Evolutionary conservation across 2,113 vertebrate genomes (phyloP), one percentile per base, ranked within the genome.

Genomic region (Bujurquina vittata): DNA sequence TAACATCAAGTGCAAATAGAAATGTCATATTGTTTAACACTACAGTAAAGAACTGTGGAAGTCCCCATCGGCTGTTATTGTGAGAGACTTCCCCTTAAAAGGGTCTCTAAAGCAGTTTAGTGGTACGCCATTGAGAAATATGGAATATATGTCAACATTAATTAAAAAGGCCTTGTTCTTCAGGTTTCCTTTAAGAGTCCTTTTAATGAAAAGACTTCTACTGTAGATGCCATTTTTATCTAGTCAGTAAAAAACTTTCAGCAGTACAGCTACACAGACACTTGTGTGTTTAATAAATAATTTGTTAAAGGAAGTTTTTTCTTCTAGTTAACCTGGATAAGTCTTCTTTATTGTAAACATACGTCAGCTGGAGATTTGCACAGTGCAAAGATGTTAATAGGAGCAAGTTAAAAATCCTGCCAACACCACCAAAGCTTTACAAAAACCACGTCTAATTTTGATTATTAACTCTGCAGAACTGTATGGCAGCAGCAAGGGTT

Each of bases 1-100:
- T 77, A 79, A 83, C 77, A 79, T 78, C 9, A 5, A 82, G 88
- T 61, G 78, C 84, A 89, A 88, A 81, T 62, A 80, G 77, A 91
- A 88, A 85, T 81, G 63, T 87, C 62, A 69, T 26, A 57, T 72
- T 54, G 75, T 79, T 79, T 37, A 67, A 72, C 67, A 37, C 61
- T 33, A 63, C 77, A 60, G 63, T 52, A 46, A 52, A 37, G 74
- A 35, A 59, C 18, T 4, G 46, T 31, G 60, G 7, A 20, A 77
- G 78, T 72, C 58, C 73, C 75, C 40, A 12, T 72, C 7, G 33
- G 84, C 82, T 59, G 83, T 15, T 69, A 76, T 11, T 8, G 75
- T 7, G 29, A 62, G 52, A 81, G 26, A 81, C 35, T 4, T 33
- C 52, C 75, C 79, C 69, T 43, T 69, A 69, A 33, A 46, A 55